These are phyloP conservation scores for Chrysopa pallens DNA, from an alignment of 1,140 invertebrate species.

Conservation along the genomic window DNA sequence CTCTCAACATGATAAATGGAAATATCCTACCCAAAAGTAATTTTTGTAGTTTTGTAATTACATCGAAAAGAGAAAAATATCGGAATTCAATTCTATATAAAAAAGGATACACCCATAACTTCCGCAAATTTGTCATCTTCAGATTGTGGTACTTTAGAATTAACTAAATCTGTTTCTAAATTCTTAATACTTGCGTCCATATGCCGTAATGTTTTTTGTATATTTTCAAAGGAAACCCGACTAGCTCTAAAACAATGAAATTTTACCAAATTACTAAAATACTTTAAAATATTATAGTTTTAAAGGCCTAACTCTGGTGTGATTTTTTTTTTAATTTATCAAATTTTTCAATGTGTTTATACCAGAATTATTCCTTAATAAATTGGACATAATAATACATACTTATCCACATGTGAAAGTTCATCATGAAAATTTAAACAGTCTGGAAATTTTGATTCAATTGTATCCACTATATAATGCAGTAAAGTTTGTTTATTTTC, in stretches of 20 bases:
- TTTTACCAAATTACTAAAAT: neutral
- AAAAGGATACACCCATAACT: conserved; percentile 62
- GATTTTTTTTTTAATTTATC: neutral
- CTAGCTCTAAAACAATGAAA: conserved; percentile 33
- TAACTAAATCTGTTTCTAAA: conserved; percentile 74
- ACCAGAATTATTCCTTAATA: neutral
- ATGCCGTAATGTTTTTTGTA: conserved; percentile 65
- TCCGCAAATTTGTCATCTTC: conserved; percentile 67
- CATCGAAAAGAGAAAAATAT: too few species aligned
- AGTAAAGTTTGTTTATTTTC: conserved; percentile 86
- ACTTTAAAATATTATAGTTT: neutral
- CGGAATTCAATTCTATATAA: neutral
- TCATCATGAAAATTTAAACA: conserved; percentile 71
- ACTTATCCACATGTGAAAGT: conserved; percentile 64
- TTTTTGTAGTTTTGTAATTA: too few species aligned
- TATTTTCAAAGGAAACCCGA: conserved; percentile 67
- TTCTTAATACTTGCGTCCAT: conserved; percentile 77
- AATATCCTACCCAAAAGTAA: too few species aligned
- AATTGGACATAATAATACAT: conserved; percentile 2
- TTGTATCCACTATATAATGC: conserved; percentile 78
- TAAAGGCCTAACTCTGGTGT: neutral
- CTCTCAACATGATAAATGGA: too few species aligned
- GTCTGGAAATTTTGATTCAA: conserved; percentile 79
- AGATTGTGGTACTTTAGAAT: conserved; percentile 53
- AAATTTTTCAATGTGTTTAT: neutral